phyloP scores from a whole-genome alignment of 2,113 vertebrate genomes.

The Larimichthys polyactis region DNA sequence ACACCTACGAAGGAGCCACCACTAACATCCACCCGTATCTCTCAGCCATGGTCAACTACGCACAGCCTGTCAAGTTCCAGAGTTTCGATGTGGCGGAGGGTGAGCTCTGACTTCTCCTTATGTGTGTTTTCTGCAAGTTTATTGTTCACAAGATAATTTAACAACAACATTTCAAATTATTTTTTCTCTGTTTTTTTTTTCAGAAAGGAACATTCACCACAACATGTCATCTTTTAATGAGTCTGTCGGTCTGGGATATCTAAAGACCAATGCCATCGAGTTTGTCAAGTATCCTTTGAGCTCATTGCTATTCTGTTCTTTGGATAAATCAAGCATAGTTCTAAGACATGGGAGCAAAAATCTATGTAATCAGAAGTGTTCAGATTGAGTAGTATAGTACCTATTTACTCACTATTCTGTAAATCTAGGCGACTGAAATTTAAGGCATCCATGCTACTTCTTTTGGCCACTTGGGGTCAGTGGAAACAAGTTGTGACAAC shows the following conservation, averaged over 20 bases:
- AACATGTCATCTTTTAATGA: conserved; percentile 99
- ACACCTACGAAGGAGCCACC: conserved; percentile 97
- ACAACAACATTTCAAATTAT: not conserved
- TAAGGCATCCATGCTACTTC: not conserved
- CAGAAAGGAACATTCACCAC: conserved; percentile 96
- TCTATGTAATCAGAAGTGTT: not conserved
- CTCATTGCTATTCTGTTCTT: not conserved
- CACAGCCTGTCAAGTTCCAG: conserved; percentile 98
- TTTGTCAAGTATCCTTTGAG: conserved; percentile 99
- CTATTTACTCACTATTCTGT: not conserved
- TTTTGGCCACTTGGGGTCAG: not conserved
- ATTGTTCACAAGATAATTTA: not conserved
- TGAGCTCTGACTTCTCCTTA: conserved; percentile 70
- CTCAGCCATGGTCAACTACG: conserved; percentile 99
- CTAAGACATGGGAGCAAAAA: not conserved
- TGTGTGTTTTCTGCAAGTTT: not conserved
- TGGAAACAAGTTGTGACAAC: not conserved
- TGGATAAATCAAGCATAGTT: not conserved
- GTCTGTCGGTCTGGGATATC: conserved; percentile 96
- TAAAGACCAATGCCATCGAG: conserved; percentile 98
- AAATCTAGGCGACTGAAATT: not conserved
- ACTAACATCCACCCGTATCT: conserved; percentile 98
- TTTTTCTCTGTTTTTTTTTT: conserved; percentile 25
- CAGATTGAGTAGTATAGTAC: not conserved
- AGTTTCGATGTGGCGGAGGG: conserved; percentile 97